Evolutionary conservation across 2,888 invertebrate genomes (phyloP), one percentile per base, ranked within the genome.

Genomic region (Campopleginae sp.): DNA sequence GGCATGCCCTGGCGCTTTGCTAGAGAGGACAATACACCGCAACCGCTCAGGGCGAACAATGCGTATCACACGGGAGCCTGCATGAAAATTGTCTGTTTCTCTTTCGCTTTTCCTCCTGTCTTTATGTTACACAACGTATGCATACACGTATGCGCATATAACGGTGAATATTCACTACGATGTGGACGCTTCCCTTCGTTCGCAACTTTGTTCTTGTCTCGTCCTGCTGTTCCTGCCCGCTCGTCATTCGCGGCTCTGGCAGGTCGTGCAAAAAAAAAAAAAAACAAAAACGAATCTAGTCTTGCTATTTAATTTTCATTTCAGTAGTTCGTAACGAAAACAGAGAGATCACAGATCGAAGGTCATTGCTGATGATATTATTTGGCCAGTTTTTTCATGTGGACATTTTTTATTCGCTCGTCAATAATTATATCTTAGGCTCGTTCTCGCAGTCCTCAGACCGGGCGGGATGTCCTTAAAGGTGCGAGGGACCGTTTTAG

Each of bases 61-160:
- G 90, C 89, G 89, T 90, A 90, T 91, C 91, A 90, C 89, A 90
- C 91, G 89, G 89, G 86, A 89, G 89, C 86, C 87, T 88, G 89
- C 87, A 88, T 89, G 89, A 89, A 91, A 91, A 90, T 89, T 87
- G 88, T 33, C 86, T 77, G 84, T 71, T 87, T 86, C 84, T 86
- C 88, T 70, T 48, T 48, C 51, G 84, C 71, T 80, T 51, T 78
- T 68, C 58, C 66, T 78, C 61, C 38, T 65, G 66, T 65, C 54
- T 58, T 48, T 42, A 58, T 31, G 65, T 58, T 61, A 68, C 68
- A 38, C 38, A n/a, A 17, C 33, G 31, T 12, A 19, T 65, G 42
- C 38, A 46, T 27, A 63, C n/a, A 48, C 19, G 42, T 42, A 51
- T 48, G 65, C 6, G 33, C 44, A 44, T 44, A 42, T 61, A 33